Base-by-base conservation (phyloP, 1,140 invertebrate species). In the Bombus turneri region DNA sequence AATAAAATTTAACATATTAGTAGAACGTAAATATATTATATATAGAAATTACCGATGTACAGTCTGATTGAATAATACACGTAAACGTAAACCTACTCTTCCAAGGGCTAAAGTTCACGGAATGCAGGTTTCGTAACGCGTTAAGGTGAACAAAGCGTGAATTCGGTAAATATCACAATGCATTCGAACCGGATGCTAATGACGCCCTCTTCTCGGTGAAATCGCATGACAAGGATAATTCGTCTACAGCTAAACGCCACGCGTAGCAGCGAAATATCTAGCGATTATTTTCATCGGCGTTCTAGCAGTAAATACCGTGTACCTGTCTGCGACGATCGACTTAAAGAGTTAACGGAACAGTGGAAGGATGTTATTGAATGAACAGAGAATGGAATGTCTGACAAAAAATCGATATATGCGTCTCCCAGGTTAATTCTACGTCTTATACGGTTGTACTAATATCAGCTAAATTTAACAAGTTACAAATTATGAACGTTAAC, bases 161-260 rank as follows among this genome's bases (percentile, higher is more conserved):
- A 34, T n/a, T 76, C 34, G 53, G 22, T 41, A 28, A 62, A 64
- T 41, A 53, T 47, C 43, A 28, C 28, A 22, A 31, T 31, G 3
- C 8, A 37, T 64, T 43, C 25, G 12, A 68, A 18, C 41, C n/a
- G 64, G 31, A 69, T 69, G 39, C 43, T 66, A 80, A 80, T 37
- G 41, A 41, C 22, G 22, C 31, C 25, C 5, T 80, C 57, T 80
- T 12, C 43, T 71, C 31, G 25, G 8, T 47, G 31, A 37, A 41
- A 25, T 57, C 43, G n/a, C 66, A 34, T 47, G 34, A 80, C 25
- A 31, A 34, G 41, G 2, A 80, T 80, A 71, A 80, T 80, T 71
- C 41, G 22, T 68, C 41, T 43, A 66, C 31, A 34, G 31, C 5
- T 34, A 9, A 31, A 64, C 37, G 37, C 13, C 12, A 25, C 10